phyloP scores from a whole-genome alignment of 2,113 vertebrate genomes.

The Setophaga kirtlandii region DNA sequence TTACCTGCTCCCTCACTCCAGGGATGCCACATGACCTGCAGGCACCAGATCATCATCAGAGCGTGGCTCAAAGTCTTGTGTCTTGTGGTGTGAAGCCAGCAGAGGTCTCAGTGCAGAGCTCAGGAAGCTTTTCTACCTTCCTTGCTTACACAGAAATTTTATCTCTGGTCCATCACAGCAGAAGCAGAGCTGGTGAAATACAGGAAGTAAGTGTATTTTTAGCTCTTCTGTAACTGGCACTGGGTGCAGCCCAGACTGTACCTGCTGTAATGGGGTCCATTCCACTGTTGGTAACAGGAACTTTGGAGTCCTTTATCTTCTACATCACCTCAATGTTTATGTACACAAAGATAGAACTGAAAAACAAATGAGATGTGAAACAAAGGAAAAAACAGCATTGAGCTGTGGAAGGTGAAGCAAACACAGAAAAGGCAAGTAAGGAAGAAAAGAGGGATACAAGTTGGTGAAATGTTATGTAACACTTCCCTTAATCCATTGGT shows the following conservation, averaged over 20 bases:
- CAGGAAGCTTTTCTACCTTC: not conserved
- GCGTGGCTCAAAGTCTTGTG: not conserved
- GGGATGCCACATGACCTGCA: not conserved
- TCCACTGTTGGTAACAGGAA: not conserved
- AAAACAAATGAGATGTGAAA: not conserved
- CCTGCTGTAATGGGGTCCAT: not conserved
- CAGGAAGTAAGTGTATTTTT: not conserved
- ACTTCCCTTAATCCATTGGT: not conserved
- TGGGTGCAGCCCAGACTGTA: not conserved
- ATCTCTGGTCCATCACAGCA: not conserved
- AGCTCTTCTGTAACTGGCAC: not conserved
- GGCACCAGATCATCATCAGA: not conserved
- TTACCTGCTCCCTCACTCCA: not conserved
- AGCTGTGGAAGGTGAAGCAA: not conserved
- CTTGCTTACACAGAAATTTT: not conserved
- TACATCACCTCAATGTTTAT: not conserved
- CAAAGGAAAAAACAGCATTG: accelerated
- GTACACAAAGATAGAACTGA: not conserved
- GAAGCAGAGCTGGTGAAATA: not conserved
- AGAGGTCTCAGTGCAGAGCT: not conserved
- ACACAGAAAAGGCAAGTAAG: not conserved
- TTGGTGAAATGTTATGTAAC: not conserved
- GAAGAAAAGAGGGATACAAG: not conserved
- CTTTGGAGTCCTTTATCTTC: not conserved
- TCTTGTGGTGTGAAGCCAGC: not conserved